phyloP scores from a whole-genome alignment of 37 sponge, comb jelly and placozoan species.

The Beroe ovata region DNA sequence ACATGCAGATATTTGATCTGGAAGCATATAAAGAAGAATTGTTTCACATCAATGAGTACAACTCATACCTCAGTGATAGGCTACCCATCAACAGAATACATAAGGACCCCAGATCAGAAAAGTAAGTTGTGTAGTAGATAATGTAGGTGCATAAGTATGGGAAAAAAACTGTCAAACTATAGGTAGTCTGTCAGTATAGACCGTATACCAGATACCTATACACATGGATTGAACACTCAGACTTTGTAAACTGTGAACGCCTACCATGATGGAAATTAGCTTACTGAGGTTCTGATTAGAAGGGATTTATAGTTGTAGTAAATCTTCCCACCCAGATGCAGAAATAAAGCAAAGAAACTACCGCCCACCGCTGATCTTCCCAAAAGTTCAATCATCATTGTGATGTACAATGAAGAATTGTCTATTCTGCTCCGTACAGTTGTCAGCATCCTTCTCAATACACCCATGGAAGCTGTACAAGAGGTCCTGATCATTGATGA shows the following conservation, averaged over 20 bases:
- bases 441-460: slow-evolving; percentile 53
- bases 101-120: slow-evolving; percentile 51
- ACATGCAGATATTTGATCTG: slow-evolving; percentile 14
- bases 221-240: no score
- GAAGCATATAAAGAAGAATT: slow-evolving; percentile 36
- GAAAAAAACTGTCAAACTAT: no score
- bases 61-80: slow-evolving; percentile 45
- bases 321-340: slow-evolving; percentile 34
- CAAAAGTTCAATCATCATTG: background rate
- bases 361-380: slow-evolving; percentile 9
- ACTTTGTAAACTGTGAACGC: no score
- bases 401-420: slow-evolving; percentile 62
- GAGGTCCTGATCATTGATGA: slow-evolving; percentile 45
- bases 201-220: no score
- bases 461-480: slow-evolving; percentile 42
- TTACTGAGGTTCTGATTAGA: no score
- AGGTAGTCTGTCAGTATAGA: no score
- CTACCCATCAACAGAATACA: slow-evolving; percentile 59
- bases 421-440: slow-evolving; percentile 16
- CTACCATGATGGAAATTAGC: no score
- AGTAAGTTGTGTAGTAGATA: no score
- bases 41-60: slow-evolving; percentile 25
- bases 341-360: slow-evolving; percentile 9
- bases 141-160: no score
- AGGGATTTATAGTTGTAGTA: no score